Evolutionary conservation across 2,797 vertebrate species (phyloP).

Genomic region (Lepidocolaptes lacrymiger): DNA sequence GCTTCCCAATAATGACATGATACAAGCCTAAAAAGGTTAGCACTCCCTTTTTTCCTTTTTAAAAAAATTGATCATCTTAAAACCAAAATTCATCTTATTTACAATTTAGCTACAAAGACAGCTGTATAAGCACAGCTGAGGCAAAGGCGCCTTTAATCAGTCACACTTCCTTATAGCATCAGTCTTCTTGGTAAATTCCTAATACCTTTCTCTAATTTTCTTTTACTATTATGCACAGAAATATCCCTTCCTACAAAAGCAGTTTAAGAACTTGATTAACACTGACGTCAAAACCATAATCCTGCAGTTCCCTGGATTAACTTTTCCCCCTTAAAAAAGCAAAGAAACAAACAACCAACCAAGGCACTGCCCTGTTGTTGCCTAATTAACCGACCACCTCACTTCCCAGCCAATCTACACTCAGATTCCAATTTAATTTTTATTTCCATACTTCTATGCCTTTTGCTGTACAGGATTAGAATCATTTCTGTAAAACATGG

Average conservation of each 20-base stretch:
- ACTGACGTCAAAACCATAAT: conserved; percentile 22
- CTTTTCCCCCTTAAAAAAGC: background rate
- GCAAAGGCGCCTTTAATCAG: background rate
- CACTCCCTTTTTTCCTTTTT: background rate
- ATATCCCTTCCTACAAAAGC: background rate
- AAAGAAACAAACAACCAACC: background rate
- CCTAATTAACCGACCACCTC: background rate
- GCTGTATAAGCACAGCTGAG: background rate
- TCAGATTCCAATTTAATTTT: background rate
- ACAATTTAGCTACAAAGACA: background rate
- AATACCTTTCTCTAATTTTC: background rate
- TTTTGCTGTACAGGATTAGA: background rate
- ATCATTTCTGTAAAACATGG: background rate
- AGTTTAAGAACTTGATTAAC: conserved; percentile 18
- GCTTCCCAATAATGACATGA: background rate
- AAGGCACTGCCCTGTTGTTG: background rate
- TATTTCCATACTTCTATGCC: background rate
- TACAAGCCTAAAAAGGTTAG: background rate
- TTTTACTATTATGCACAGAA: background rate
- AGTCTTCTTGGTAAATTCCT: background rate
- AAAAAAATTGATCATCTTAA: background rate
- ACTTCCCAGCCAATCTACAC: background rate
- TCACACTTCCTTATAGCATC: background rate
- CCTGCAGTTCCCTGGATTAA: background rate
- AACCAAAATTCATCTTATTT: background rate